phyloP scores from a whole-genome alignment of 1,140 invertebrate genomes.

The Apis mellifera region DNA sequence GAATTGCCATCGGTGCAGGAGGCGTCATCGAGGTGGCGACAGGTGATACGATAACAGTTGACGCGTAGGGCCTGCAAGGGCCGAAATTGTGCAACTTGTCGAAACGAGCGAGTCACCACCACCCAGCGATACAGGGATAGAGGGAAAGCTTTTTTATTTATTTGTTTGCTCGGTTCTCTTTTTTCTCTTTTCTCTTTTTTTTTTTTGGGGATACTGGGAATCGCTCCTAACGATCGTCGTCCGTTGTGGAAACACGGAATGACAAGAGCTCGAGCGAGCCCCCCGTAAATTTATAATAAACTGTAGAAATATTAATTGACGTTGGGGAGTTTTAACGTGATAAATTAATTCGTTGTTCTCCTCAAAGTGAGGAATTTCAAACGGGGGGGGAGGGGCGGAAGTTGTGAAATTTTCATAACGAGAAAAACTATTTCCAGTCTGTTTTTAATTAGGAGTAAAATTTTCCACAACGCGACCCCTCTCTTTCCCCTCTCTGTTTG shows the following conservation, averaged over 20 bases:
- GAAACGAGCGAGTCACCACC: neutral
- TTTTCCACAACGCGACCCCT: neutral
- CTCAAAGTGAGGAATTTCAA: slow-evolving; percentile 21
- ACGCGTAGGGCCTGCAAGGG: slow-evolving; percentile 10
- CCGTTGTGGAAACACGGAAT: neutral
- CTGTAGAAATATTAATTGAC: slow-evolving; percentile 41
- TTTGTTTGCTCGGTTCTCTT: too few relatives aligned
- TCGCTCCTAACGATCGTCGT: neutral
- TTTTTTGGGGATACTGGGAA: too few relatives aligned
- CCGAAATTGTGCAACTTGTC: slow-evolving; percentile 29
- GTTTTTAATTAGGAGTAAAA: slow-evolving; percentile 37
- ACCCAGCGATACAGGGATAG: neutral
- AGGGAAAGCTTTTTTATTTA: too few relatives aligned
- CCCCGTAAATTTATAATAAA: slow-evolving; percentile 45
- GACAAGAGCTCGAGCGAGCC: neutral
- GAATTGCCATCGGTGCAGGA: slow-evolving; percentile 20
- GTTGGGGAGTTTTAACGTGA: slow-evolving; percentile 16
- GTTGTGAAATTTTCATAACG: slow-evolving; percentile 43
- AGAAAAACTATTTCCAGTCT: slow-evolving; percentile 32
- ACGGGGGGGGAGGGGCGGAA: neutral
- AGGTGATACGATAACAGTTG: slow-evolving; percentile 42
- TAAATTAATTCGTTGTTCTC: slow-evolving; percentile 41
- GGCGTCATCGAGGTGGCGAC: slow-evolving; percentile 23
- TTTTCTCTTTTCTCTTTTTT: too few relatives aligned
- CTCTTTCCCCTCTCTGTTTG: neutral